Percentiles rank a stretch among this genome's conserved stretches.
Conservation (phyloP, 2,113 vertebrate genomes). For the Dolichallabes microphthalmus region DNA sequence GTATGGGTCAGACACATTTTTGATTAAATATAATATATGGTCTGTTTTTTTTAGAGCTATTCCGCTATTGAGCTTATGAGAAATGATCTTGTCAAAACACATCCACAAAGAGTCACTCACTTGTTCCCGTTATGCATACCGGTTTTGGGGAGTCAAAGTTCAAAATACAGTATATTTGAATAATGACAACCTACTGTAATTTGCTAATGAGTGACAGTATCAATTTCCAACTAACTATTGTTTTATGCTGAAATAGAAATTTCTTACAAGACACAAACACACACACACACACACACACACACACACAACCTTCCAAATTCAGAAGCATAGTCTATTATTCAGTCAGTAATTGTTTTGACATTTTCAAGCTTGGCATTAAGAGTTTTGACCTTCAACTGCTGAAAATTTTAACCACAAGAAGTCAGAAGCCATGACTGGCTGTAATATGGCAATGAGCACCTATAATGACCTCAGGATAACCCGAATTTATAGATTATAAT, state of each 20-base stretch:
- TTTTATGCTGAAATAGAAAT: constrained; percentile 9
- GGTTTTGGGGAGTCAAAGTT: background rate
- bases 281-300: constrained; percentile 1
- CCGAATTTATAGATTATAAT: constrained; percentile 20
- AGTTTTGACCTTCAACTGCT: constrained; percentile 49
- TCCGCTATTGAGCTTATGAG: background rate
- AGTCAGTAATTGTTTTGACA: constrained; percentile 60
- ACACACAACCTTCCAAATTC: constrained; percentile 28
- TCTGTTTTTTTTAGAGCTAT: constrained; percentile 23
- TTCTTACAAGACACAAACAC: background rate
- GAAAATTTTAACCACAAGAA: constrained; percentile 35
- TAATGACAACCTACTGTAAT: background rate
- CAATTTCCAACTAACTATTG: background rate
- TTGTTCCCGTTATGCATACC: background rate
- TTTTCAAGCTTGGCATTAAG: constrained; percentile 53
- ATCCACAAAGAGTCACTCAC: background rate
- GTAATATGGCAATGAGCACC: constrained; percentile 36
- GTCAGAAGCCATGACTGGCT: constrained; percentile 35
- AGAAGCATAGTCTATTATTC: constrained; percentile 42
- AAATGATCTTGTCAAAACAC: background rate
- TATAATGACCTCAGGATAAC: constrained; percentile 8
- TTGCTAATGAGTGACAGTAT: background rate
- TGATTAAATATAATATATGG: constrained; percentile 36
- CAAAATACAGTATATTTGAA: background rate
- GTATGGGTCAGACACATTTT: background rate